Evolutionary conservation across 37 sponge, comb jelly and placozoan species (phyloP).

Genomic region (Halichondria panicea): DNA sequence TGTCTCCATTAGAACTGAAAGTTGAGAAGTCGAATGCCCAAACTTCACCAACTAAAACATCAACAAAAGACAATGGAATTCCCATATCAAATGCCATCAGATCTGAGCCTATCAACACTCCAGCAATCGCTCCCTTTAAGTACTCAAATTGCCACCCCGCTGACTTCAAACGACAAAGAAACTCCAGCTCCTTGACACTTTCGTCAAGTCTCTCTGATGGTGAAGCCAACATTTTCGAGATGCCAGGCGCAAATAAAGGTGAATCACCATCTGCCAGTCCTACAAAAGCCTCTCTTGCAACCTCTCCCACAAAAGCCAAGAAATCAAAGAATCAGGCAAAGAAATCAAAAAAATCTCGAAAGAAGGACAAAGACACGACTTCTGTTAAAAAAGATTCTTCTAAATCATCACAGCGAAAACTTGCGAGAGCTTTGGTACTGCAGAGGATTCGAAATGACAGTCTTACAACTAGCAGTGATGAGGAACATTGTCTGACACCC

Average conservation of each 20-base stretch:
- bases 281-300: not conserved
- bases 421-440: not conserved
- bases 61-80: no score
- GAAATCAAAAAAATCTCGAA: slow-evolving; percentile 9
- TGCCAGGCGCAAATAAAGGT: not conserved
- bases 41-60: no score
- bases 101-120: not conserved
- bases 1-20: not conserved
- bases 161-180: not conserved
- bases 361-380: slow-evolving; percentile 12
- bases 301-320: slow-evolving; percentile 11
- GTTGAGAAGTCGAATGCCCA: not conserved
- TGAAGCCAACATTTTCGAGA: not conserved
- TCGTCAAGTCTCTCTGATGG: slow-evolving; percentile 30
- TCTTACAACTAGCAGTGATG: slow-evolving; percentile 53
- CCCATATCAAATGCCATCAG: no score
- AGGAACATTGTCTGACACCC: slow-evolving; percentile 12
- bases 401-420: not conserved
- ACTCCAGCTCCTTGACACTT: slow-evolving; percentile 6
- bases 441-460: slow-evolving; percentile 48
- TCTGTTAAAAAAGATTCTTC: not conserved
- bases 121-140: not conserved
- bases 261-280: not conserved
- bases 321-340: slow-evolving; percentile 22
- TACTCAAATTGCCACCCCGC: not conserved